Evolutionary conservation across 2,888 invertebrate species (phyloP), one percentile per base, ranked within the genome.

Genomic region (Atherix ibis): DNA sequence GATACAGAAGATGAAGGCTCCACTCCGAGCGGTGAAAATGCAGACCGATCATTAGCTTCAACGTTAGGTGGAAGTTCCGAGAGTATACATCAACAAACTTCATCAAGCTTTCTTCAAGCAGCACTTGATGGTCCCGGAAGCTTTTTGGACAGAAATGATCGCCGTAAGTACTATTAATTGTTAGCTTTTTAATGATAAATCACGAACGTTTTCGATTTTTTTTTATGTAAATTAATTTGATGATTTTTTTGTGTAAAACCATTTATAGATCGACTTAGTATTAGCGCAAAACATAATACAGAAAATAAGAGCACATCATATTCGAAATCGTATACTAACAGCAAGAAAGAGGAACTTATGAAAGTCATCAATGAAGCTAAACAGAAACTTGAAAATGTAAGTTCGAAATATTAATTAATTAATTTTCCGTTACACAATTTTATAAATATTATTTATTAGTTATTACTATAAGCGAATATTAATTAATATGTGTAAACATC

Each of bases 301-400:
- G 58, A 61, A 44, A 55, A 48, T 40, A 55, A 54, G 31, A 54
- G 53, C 42, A 40, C 48, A 28, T 54, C 58, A 18, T 55, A 56
- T 30, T 59, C 62, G 29, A 62, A 62, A 47, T 61, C 60, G 31
- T 62, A 58, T 38, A 59, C 59, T 13, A 62, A 55, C 46, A 58
- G 57, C 40, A 62, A 62, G 48, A 62, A 60, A 38, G 81, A 87
- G 55, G 87, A 89, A 51, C 65, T 91, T 41, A 73, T 80, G 48
- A 71, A 83, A 53, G 68, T 85, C 48, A 76, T 84, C 46, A 75
- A 82, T 50, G 87, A 88, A 62, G 87, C 87, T 1, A 72, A 83
- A 51, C 70, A 77, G 44, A 85, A 87, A 59, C 61, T 89, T 41
- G 85, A 88, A 65, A 88, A 76, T 54, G 89, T 89, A 58, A 74